A percentile compares a stretch with the other conserved stretches of the same genome.
These are phyloP conservation scores for Acanthisitta chloris DNA, from an alignment of 2,113 vertebrate species.

Conservation along the genomic window DNA sequence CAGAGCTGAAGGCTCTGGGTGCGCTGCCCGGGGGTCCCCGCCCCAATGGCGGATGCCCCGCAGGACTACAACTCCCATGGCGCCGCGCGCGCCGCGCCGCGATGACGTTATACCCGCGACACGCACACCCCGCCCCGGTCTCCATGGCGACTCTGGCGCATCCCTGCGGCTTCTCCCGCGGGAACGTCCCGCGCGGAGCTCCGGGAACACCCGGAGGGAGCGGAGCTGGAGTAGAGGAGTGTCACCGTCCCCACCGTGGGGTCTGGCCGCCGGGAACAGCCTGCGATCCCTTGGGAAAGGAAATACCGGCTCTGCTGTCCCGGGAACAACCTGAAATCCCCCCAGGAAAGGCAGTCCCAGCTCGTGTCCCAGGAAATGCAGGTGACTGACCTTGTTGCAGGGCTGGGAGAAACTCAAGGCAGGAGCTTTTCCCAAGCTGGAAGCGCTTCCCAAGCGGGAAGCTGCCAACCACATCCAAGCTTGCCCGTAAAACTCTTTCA, in stretches of 20 bases:
- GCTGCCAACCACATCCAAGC: neutral
- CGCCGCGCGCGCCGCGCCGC: neutral
- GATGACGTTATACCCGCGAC: fast-evolving
- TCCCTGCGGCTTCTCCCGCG: neutral
- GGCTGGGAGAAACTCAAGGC: neutral
- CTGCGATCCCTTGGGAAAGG: neutral
- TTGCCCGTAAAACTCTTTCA: neutral
- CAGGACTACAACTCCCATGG: neutral
- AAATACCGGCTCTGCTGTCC: neutral
- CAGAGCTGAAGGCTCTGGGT: too few species aligned
- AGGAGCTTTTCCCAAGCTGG: neutral
- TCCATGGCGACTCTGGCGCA: neutral
- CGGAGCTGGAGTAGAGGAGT: too few species aligned
- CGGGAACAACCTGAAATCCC: neutral
- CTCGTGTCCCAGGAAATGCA: neutral
- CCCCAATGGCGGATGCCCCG: too few species aligned
- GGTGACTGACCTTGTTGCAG: neutral
- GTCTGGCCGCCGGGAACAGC: too few species aligned
- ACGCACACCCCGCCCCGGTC: too few species aligned
- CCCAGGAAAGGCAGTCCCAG: neutral
- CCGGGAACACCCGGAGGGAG: neutral
- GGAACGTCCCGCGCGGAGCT: neutral
- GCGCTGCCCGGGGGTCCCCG: too few species aligned
- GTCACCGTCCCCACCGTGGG: neutral
- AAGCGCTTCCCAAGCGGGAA: neutral